A percentile compares a stretch with the other conserved stretches of the same genome.
Conservation (phyloP, 2,888 invertebrate genomes). For the Metallyticus violacea region DNA sequence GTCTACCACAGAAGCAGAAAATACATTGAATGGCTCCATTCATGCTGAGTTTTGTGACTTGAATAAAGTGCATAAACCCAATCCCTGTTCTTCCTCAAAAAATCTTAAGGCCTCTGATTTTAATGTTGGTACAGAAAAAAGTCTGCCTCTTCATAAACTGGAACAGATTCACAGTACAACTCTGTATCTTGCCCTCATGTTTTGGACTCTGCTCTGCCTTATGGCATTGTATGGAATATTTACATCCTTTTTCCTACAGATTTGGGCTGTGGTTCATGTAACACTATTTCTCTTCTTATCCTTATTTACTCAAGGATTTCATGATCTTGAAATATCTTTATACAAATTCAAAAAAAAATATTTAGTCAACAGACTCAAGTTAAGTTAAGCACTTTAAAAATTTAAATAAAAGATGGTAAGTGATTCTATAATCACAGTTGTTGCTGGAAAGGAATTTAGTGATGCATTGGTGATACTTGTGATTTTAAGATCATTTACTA, state of each 20-base stretch:
- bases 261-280: slow-evolving; percentile 56
- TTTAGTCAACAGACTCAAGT: not conserved
- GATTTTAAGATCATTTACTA: not conserved
- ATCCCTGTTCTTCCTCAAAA: not conserved
- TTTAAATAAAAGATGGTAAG: not conserved
- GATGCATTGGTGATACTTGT: not conserved
- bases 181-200: slow-evolving; percentile 56
- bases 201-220: slow-evolving; percentile 62
- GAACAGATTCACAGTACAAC: slow-evolving; percentile 37
- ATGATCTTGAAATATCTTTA: slow-evolving; percentile 64
- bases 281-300: slow-evolving; percentile 55
- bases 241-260: slow-evolving; percentile 49
- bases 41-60: not conserved
- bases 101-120: not conserved
- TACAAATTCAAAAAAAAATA: slow-evolving; percentile 36
- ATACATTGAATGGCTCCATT: not conserved
- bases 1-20: not conserved
- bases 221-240: slow-evolving; percentile 47
- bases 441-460: not conserved
- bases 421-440: not conserved
- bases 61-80: not conserved
- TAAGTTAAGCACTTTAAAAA: not conserved
- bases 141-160: not conserved
- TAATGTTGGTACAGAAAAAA: not conserved
- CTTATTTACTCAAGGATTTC: slow-evolving; percentile 56